Evolutionary conservation across 2,113 vertebrate species (phyloP).

Genomic region (Cygnus atratus): DNA sequence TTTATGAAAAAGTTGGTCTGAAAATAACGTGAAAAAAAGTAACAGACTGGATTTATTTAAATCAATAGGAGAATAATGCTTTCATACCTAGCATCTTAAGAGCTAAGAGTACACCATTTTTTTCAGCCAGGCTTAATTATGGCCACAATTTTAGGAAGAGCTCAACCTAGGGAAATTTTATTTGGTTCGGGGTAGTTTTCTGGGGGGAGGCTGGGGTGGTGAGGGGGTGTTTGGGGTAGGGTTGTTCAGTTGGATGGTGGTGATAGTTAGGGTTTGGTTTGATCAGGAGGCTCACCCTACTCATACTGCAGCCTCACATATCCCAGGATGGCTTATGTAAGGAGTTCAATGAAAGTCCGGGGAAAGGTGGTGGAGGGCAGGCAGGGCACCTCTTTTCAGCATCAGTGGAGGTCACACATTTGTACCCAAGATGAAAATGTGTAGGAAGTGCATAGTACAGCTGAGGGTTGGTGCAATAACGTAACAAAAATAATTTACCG

Average conservation of each 20-base stretch:
- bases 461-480: accelerated
- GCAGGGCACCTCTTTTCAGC: neutral
- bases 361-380: neutral
- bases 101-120: neutral
- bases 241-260: neutral
- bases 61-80: neutral
- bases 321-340: neutral
- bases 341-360: neutral
- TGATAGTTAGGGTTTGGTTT: neutral
- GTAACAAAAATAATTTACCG: neutral
- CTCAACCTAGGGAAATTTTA: neutral
- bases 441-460: neutral
- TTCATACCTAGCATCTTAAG: neutral
- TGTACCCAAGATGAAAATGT: neutral
- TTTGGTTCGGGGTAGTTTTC: neutral
- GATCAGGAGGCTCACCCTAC: neutral
- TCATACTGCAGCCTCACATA: neutral
- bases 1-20: neutral
- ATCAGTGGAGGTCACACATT: neutral
- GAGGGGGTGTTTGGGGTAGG: neutral
- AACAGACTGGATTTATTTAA: neutral
- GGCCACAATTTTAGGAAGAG: neutral
- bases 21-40: neutral
- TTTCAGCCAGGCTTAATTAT: neutral
- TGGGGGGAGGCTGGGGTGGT: too few species aligned